These are phyloP conservation scores for Nesogale talazaci DNA, from an alignment of 2,113 vertebrate species.

Conservation along the genomic window DNA sequence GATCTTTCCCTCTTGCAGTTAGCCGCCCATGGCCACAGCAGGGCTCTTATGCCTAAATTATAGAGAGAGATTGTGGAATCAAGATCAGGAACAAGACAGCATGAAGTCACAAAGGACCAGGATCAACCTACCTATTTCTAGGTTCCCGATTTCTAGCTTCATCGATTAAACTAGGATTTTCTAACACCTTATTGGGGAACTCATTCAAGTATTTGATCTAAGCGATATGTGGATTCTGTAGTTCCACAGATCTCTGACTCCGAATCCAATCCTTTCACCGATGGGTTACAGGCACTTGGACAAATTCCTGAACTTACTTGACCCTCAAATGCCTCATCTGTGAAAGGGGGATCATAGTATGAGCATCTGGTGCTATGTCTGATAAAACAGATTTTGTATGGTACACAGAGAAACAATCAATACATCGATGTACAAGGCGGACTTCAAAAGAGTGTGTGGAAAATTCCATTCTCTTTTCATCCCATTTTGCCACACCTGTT, in stretches of 20 bases:
- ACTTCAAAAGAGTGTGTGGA: too few relatives aligned
- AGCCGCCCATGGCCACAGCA: too few relatives aligned
- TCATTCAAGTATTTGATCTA: not conserved
- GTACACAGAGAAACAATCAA: not conserved
- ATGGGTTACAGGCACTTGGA: not conserved
- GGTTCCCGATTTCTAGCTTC: not conserved
- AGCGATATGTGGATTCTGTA: conserved; percentile 35
- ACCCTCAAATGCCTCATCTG: conserved; percentile 29
- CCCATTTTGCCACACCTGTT: too few relatives aligned
- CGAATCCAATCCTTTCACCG: conserved; percentile 43
- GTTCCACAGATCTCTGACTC: not conserved
- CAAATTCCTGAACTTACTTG: conserved; percentile 26
- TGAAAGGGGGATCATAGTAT: conserved; percentile 32
- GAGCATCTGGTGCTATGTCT: not conserved
- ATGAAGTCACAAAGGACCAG: conserved; percentile 9
- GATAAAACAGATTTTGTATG: conserved; percentile 36
- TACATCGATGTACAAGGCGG: not conserved
- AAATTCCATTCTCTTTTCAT: too few relatives aligned
- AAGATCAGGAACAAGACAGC: conserved; percentile 23
- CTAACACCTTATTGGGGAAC: conserved; percentile 24
- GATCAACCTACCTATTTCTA: not conserved
- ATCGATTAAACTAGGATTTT: not conserved
- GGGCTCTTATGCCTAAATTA: not conserved
- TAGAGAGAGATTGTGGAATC: not conserved
- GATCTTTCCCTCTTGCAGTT: too few relatives aligned